These are phyloP conservation scores for Chelonus insularis DNA, from an alignment of 1,140 invertebrate species.

Conservation along the genomic window DNA sequence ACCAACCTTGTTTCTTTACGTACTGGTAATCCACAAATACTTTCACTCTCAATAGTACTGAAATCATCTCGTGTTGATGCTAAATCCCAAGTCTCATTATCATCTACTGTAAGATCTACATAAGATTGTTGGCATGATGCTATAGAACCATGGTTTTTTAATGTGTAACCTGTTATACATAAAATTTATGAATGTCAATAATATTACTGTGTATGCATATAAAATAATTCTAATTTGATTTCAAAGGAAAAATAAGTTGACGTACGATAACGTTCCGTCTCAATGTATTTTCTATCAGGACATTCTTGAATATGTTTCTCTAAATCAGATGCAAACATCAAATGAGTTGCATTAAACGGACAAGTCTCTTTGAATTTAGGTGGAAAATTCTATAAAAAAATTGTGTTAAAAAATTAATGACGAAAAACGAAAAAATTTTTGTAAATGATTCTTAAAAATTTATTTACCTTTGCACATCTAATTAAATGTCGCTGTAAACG, in stretches of 20 bases:
- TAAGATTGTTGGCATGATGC: conserved; percentile 11
- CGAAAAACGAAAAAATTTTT: conserved; percentile 1
- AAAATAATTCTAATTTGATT: not conserved
- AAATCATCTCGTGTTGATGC: not conserved
- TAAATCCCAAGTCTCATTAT: conserved; percentile 37
- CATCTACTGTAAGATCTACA: conserved; percentile 15
- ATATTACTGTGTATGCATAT: not conserved
- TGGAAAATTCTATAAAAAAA: conserved; percentile 45
- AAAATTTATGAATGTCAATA: too few species aligned
- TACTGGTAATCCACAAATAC: too few species aligned
- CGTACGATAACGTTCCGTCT: conserved; percentile 20
- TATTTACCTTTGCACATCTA: conserved; percentile 52
- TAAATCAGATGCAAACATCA: conserved; percentile 42
- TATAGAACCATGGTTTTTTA: conserved; percentile 16
- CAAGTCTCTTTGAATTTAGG: conserved; percentile 45
- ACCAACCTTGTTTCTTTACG: too few species aligned
- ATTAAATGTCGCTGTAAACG: conserved; percentile 48
- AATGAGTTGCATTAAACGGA: conserved; percentile 50
- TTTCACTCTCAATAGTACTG: not conserved
- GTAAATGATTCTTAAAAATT: not conserved
- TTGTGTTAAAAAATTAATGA: conserved; percentile 18
- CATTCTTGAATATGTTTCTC: conserved; percentile 41
- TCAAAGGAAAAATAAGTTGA: too few species aligned
- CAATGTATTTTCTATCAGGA: conserved; percentile 27
- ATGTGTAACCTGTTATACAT: not conserved